Conservation (phyloP, 2,888 invertebrate genomes). For the Eupithecia abbreviata region DNA sequence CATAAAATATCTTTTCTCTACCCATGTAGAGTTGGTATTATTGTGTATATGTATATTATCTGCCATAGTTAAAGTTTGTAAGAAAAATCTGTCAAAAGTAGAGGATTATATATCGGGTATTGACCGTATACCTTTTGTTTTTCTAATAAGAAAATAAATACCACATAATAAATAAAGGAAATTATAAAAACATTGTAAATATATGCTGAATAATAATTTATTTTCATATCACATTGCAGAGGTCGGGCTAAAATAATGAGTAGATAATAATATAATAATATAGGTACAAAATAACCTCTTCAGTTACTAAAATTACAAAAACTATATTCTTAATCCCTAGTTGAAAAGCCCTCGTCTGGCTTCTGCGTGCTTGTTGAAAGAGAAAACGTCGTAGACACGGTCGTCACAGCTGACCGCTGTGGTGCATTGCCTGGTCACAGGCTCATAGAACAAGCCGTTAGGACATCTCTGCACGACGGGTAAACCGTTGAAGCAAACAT, state of each 20-base stretch:
- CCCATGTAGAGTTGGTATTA: too few relatives aligned
- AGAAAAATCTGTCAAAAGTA: too few relatives aligned
- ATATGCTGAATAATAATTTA: background rate
- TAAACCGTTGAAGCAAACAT: slow-evolving; percentile 51
- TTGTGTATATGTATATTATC: too few relatives aligned
- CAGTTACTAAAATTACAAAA: background rate
- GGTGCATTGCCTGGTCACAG: slow-evolving; percentile 50
- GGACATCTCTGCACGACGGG: slow-evolving; percentile 51
- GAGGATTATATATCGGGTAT: too few relatives aligned
- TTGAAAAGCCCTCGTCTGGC: slow-evolving; percentile 39
- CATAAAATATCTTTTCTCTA: background rate
- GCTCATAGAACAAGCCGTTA: slow-evolving; percentile 51
- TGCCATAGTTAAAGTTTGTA: too few relatives aligned
- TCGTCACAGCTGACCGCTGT: slow-evolving; percentile 55
- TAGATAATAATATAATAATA: background rate
- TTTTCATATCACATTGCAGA: background rate
- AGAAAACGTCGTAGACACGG: slow-evolving; percentile 39
- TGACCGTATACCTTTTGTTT: too few relatives aligned
- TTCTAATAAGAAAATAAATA: too few relatives aligned
- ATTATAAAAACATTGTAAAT: background rate
- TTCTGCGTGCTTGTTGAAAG: slow-evolving; percentile 49
- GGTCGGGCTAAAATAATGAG: background rate
- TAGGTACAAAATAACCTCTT: slow-evolving; percentile 7
- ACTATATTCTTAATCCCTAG: background rate
- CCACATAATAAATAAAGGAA: background rate